Base-by-base conservation (phyloP, 2,113 vertebrate species). In the Ceyx melanurus region DNA sequence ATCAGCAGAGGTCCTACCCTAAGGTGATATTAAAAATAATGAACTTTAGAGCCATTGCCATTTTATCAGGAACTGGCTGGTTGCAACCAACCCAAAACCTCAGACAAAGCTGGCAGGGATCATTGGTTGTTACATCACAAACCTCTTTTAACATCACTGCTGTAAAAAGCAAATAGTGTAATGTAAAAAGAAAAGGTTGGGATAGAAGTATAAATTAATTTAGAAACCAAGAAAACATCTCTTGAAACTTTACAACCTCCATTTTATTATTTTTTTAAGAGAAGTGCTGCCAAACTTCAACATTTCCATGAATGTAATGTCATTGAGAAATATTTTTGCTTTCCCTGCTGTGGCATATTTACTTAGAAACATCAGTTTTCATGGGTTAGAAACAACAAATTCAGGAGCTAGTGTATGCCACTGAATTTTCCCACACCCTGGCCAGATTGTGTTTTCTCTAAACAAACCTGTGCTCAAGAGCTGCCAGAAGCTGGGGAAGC, bases 401-500 rank as follows among this genome's bases (percentile, higher is more conserved):
- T 29, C 66, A 73, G 70, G 74, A 84, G 10, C 45, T 57, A 17
- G n/a, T 62, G 17, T 25, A 42, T 8, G 37, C 51, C 5, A 2
- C 62, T 67, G 29, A 42, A 23, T 67, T 85, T 91, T 35, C 71
- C 79, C 66, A 13, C 42, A 19, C 37, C 25, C 45, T 35, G 68
- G 28, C 79, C 92, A 90, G 77, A 88, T 90, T 94, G 81, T 92
- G 74, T 93, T 96, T 92, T 84, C 81, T 58, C 66, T 79, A 89
- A 96, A 94, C 74, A 92, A 86, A 93, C 62, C 78, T 79, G 62
- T 86, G 86, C 77, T 86, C 70, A 6, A 77, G 73, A 78, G 54
- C 86, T 83, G 75, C 60, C 79, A 66, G 54, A 77, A 85, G 42
- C 76, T 95, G 80, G n/a, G 37, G 35, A 31, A 65, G 40, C 62